Percentiles rank a stretch among this genome's conserved stretches.
Conservation (phyloP, 2,888 invertebrate genomes). For the Andrena bicolor region DNA sequence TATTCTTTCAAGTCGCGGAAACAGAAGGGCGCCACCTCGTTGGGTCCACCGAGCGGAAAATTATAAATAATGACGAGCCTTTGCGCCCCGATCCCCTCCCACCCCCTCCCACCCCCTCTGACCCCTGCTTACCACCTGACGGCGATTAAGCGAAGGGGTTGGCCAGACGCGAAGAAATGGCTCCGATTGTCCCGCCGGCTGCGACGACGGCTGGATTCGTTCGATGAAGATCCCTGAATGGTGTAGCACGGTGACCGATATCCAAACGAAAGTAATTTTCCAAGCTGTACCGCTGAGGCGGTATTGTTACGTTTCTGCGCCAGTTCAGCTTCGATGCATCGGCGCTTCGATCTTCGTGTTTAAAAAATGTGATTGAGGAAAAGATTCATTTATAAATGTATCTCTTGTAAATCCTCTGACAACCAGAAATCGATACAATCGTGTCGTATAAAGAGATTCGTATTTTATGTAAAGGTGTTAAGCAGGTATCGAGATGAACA, state of each 20-base stretch:
- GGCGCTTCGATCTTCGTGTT: too few species aligned
- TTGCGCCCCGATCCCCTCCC: conserved; percentile 50
- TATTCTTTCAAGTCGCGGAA: conserved; percentile 78
- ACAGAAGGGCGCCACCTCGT: conserved; percentile 67
- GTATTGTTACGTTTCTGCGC: background rate
- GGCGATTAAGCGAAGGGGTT: conserved; percentile 7
- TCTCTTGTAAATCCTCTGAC: too few species aligned
- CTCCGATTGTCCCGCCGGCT: conserved; percentile 17
- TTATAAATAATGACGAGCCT: conserved; percentile 83
- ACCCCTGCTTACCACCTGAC: conserved; percentile 31
- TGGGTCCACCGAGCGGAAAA: conserved; percentile 80
- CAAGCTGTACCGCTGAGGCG: background rate
- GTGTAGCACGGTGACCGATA: conserved; percentile 55
- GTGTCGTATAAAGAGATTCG: too few species aligned
- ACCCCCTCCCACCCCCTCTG: conserved; percentile 22
- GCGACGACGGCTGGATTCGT: conserved; percentile 15
- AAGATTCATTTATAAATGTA: too few species aligned
- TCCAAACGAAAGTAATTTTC: conserved; percentile 37
- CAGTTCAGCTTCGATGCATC: background rate
- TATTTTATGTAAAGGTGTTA: too few species aligned
- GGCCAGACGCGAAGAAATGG: conserved; percentile 7
- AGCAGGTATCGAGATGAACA: background rate
- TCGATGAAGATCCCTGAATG: conserved; percentile 8
- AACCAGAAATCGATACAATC: too few species aligned
- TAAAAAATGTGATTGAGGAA: too few species aligned